A percentile compares a stretch with the other conserved stretches of the same genome.
phyloP scores from a whole-genome alignment of 1,140 invertebrate species.

The Contarinia nasturtii region DNA sequence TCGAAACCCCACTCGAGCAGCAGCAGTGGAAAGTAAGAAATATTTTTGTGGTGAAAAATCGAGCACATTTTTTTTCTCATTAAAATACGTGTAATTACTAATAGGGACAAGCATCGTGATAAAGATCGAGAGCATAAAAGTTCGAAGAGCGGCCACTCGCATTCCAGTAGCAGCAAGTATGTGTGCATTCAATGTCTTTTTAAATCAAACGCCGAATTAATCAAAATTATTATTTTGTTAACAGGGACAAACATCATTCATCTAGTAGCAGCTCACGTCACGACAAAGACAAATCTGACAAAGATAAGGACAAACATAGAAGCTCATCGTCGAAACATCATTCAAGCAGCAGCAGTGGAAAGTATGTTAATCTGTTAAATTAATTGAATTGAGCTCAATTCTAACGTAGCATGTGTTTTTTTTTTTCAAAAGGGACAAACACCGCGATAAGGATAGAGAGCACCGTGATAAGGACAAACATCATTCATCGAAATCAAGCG shows the following conservation, averaged over 20 bases:
- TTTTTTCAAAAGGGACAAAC: constrained; percentile 19
- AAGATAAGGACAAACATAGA: constrained; percentile 30
- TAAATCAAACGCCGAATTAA: neutral
- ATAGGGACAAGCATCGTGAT: constrained; percentile 1
- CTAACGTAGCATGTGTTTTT: too few species aligned
- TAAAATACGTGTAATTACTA: neutral
- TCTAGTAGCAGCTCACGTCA: constrained; percentile 25
- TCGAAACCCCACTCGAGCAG: constrained; percentile 25
- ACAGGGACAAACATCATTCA: constrained; percentile 29
- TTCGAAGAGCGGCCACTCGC: constrained; percentile 14
- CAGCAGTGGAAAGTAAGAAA: constrained; percentile 21
- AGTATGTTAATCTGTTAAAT: constrained; percentile 27
- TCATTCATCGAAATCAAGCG: constrained; percentile 13
- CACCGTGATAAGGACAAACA: constrained; percentile 27
- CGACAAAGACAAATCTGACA: constrained; percentile 22
- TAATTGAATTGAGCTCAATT: constrained; percentile 4
- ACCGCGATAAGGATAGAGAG: constrained; percentile 24
- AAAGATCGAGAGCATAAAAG: constrained; percentile 24
- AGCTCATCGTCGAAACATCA: constrained; percentile 22
- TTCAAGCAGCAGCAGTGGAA: constrained; percentile 19
- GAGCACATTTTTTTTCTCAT: neutral
- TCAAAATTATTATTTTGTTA: constrained; percentile 4
- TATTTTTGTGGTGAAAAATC: constrained; percentile 26
- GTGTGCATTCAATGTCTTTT: neutral
- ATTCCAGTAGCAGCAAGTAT: constrained; percentile 10